Evolutionary conservation across 2,113 vertebrate genomes (phyloP).

Genomic region (Gymnocephalus cernua): DNA sequence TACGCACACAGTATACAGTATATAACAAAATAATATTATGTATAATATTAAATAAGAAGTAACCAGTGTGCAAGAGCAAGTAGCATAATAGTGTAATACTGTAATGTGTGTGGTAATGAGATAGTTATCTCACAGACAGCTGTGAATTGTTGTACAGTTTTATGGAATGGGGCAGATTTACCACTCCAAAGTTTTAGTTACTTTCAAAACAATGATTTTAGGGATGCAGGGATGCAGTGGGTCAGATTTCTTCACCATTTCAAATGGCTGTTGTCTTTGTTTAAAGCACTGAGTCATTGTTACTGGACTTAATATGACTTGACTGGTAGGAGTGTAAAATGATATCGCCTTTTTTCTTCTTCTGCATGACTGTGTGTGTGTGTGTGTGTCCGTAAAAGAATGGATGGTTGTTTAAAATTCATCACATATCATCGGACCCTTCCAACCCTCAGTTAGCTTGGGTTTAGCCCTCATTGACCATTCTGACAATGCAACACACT

Average conservation of each 20-base stretch:
- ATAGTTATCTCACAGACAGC: too few species aligned
- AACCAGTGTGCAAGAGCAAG: too few species aligned
- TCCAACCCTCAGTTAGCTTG: slow-evolving; percentile 51
- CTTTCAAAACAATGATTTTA: background rate
- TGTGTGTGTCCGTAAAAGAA: background rate
- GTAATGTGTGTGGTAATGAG: too few species aligned
- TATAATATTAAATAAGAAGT: too few species aligned
- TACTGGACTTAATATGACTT: slow-evolving; percentile 23
- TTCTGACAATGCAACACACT: slow-evolving; percentile 50
- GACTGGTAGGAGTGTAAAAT: slow-evolving; percentile 12
- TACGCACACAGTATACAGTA: too few species aligned
- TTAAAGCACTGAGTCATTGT: slow-evolving; percentile 24
- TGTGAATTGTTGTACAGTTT: too few species aligned
- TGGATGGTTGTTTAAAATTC: slow-evolving; percentile 55
- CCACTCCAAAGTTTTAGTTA: background rate
- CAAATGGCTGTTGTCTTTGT: background rate
- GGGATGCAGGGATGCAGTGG: too few species aligned
- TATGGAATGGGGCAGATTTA: background rate
- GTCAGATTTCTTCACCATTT: slow-evolving; percentile 11
- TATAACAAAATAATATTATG: too few species aligned
- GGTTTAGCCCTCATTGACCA: slow-evolving; percentile 63
- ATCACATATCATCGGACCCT: slow-evolving; percentile 38
- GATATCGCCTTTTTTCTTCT: background rate
- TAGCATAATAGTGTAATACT: too few species aligned
- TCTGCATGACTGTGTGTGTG: background rate